Evolutionary conservation across 2,888 invertebrate genomes (phyloP).

Genomic region (Mongoloraphidia duomilia): DNA sequence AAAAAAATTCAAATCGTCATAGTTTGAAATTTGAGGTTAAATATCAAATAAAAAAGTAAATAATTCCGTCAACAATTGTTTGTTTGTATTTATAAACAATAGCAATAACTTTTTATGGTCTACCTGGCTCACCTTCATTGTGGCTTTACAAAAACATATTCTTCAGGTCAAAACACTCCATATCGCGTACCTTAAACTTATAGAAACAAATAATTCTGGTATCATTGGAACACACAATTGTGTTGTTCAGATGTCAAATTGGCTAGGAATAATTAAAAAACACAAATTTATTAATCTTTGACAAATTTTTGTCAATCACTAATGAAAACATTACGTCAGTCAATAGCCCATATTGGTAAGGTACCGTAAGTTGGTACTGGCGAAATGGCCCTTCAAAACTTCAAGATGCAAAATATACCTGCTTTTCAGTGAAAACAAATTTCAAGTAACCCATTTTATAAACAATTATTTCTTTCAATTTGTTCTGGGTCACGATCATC

Average conservation of each 20-base stretch:
- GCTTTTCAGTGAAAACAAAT: no score
- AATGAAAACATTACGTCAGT: constrained; percentile 12
- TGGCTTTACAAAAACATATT: constrained; percentile 17
- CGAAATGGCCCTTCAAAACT: no score
- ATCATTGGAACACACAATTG: constrained; percentile 23
- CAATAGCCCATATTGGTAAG: no score
- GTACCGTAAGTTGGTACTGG: no score
- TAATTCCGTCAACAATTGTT: no score
- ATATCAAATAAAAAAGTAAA: no score
- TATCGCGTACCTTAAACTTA: constrained; percentile 20
- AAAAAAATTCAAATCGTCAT: no score
- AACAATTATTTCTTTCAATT: no score
- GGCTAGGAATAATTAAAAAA: constrained; percentile 8
- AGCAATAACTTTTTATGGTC: not conserved
- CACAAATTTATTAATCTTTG: constrained; percentile 8
- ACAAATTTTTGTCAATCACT: constrained; percentile 10
- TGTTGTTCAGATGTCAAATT: constrained; percentile 13
- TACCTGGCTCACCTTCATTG: constrained; percentile 4
- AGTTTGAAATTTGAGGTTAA: no score
- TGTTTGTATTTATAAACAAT: not conserved
- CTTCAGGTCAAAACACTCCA: constrained; percentile 24
- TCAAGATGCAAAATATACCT: no score
- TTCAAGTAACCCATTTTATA: no score
- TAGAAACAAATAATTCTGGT: constrained; percentile 29
- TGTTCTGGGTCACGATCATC: no score